These are phyloP conservation scores for Platyura marginata DNA, from an alignment of 1,140 invertebrate genomes.

Conservation along the genomic window DNA sequence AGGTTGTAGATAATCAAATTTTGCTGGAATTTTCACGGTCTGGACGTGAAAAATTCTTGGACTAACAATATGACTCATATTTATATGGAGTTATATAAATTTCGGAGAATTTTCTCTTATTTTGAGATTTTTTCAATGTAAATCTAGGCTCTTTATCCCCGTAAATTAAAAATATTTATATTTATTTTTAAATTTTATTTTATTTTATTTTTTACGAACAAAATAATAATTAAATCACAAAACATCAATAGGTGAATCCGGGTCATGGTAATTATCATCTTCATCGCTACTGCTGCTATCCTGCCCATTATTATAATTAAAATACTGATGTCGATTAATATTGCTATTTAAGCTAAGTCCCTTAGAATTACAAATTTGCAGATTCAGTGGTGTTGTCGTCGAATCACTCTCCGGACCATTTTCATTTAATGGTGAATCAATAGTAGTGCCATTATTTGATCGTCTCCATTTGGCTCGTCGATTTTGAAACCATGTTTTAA, in stretches of 20 bases:
- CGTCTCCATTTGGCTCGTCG: slow-evolving; percentile 58
- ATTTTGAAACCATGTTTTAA: slow-evolving; percentile 77
- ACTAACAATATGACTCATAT: no score
- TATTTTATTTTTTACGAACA: no score
- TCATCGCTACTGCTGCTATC: background rate
- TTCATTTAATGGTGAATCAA: background rate
- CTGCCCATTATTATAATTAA: background rate
- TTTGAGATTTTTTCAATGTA: no score
- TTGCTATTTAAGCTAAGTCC: background rate
- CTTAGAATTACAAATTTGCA: background rate
- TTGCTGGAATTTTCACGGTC: no score
- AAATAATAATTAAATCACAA: background rate
- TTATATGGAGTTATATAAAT: no score
- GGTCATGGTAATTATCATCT: background rate
- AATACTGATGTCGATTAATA: background rate
- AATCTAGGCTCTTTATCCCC: no score
- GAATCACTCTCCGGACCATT: background rate
- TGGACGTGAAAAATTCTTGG: no score
- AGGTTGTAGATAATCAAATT: no score
- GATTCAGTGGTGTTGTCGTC: background rate
- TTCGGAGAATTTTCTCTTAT: no score
- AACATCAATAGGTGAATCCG: background rate
- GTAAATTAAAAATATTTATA: background rate
- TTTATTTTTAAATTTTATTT: background rate
- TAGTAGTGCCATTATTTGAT: slow-evolving; percentile 16